Evolutionary conservation across 2,888 invertebrate species (phyloP), one percentile per base, ranked within the genome.

Genomic region (Cyrtodaria siliqua): DNA sequence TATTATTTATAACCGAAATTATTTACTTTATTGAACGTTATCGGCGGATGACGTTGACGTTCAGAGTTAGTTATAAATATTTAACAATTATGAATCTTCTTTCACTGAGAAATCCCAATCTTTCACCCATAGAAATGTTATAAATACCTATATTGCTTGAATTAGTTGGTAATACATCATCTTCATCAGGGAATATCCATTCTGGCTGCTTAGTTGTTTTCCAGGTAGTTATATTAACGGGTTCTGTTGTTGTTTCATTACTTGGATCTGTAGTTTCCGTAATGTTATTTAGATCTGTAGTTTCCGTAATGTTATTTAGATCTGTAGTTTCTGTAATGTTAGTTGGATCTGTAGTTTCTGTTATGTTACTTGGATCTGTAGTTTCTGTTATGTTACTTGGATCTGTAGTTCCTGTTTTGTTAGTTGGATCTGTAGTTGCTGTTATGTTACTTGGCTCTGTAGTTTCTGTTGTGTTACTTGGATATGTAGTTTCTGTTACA

Each of bases 281-380:
- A n/a, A 26, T 59, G 29, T 16, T 26, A 26, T 27, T 20, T 16
- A 16, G 40, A 8, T 26, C 14, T 29, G 20, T 27, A 20, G 33
- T 60, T 42, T 38, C 29, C 14, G 53, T 61, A 8, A 42, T 53
- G 20, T 44, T n/a, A n/a, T n/a, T 40, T 18, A n/a, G n/a, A 33
- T 40, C 29, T n/a, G 29, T 47, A 20, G 55, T 47, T 47, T 44
- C 27, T 6, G 23, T 9, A 8, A 24, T 49, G 44, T 2, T n/a
- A n/a, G n/a, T n/a, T n/a, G 2, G 2, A 8, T 47, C n/a, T 8
- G 47, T 18, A 6, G 16, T 49, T 1, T 14, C 6, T 20, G 23
- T 29, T 2, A 26, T 6, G 8, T 8, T 16, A 3, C 50, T 52
- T 40, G 50, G 50, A n/a, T 52, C 38, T 14, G 12, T 1, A 8